These are phyloP conservation scores for Cryptocephalus moraei DNA, from an alignment of 2,888 invertebrate species.

Conservation along the genomic window DNA sequence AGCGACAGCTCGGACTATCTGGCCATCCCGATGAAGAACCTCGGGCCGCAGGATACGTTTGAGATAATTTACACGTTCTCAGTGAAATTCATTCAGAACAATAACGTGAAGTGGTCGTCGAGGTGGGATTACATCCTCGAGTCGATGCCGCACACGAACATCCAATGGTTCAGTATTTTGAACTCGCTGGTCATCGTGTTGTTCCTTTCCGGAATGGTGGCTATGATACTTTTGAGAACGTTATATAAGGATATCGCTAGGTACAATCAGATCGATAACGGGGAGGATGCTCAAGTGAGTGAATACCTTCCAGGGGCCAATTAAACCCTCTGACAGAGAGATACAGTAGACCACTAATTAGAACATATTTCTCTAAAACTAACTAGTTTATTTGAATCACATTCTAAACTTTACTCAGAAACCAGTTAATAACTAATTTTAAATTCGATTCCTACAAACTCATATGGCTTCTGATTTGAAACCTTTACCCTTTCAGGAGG, in stretches of 20 bases:
- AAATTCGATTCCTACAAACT: too few species aligned
- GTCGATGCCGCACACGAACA: slow-evolving; percentile 96
- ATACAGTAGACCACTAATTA: too few species aligned
- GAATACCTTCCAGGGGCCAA: too few species aligned
- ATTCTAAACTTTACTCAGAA: too few species aligned
- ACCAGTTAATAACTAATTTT: too few species aligned
- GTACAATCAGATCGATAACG: slow-evolving; percentile 91
- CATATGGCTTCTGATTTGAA: too few species aligned
- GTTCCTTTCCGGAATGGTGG: slow-evolving; percentile 98
- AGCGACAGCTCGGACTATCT: slow-evolving; percentile 46
- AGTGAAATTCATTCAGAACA: slow-evolving; percentile 67
- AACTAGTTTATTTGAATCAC: too few species aligned
- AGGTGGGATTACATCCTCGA: slow-evolving; percentile 99
- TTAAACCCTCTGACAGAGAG: too few species aligned
- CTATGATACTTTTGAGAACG: slow-evolving; percentile 95
- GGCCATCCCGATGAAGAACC: slow-evolving; percentile 53
- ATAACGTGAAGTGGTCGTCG: slow-evolving; percentile 87
- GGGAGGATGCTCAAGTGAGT: slow-evolving; percentile 86
- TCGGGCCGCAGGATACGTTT: slow-evolving; percentile 41
- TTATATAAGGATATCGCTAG: slow-evolving; percentile 97
- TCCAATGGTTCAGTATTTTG: slow-evolving; percentile 98
- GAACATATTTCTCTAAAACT: too few species aligned
- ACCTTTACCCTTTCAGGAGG: slow-evolving; percentile 51
- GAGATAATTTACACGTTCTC: slow-evolving; percentile 79
- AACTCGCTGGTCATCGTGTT: slow-evolving; percentile 95